Base-by-base conservation (phyloP, 2,888 invertebrate species). In the Lochmaea capreae region DNA sequence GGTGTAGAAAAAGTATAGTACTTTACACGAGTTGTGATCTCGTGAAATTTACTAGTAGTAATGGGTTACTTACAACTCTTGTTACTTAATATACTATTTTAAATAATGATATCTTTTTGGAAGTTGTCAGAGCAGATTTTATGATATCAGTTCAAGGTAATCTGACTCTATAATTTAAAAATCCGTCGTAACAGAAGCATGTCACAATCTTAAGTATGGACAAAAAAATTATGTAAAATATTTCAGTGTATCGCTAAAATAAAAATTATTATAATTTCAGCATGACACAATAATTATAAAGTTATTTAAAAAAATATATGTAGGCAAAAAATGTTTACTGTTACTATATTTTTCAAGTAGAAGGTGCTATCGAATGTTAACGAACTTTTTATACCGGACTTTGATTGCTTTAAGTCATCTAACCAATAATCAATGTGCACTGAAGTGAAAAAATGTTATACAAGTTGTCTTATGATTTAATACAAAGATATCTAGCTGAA, bases 221-320 rank as follows among this genome's bases (percentile, higher is more conserved):
- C 49, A n/a, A 49, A 49, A 49, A n/a, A 49, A 49, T 49, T n/a
- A n/a, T 49, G 49, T 49, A 49, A 49, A 49, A n/a, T 33, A 39
- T 39, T 39, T 8, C 8, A 39, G 33, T 39, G 33, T 49, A 49
- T 49, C n/a, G 49, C n/a, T 5, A 6, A n/a, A 14, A 49, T 49
- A 14, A 49, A 49, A 49, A 49, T n/a, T 49, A 8, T 8, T 49
- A 14, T 49, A 49, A 49, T 49, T 49, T 49, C 2, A 49, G 2
- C 14, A n/a, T 49, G 14, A 49, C 49, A 49, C 14, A 49, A 49
- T 49, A 49, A 49, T 49, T 49, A 46, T 46, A 46, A 46, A 14
- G 46, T 46, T 3, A 46, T 46, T 46, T n/a, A n/a, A 33, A 33
- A 33, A 33, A 33, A 33, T 2, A 39, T 39, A 39, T 39, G 33